Base-by-base conservation (phyloP, 2,113 vertebrate species). In the Platichthys flesus region DNA sequence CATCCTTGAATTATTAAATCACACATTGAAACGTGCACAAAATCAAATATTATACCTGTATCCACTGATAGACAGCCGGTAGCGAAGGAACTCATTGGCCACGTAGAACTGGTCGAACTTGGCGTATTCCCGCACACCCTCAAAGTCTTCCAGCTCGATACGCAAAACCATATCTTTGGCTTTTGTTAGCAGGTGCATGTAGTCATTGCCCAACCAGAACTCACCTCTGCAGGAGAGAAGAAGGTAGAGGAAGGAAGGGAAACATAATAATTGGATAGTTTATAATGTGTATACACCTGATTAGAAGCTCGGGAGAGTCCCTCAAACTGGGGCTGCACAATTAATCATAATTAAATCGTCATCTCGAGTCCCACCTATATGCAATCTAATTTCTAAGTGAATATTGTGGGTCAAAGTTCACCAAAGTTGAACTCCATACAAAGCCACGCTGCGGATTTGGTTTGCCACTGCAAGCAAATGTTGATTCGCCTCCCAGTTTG, bases 191-290 rank as follows among this genome's bases (percentile, higher is more conserved):
- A 97, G 93, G 81, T 98, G 97, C 65, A 99, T 96, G 81, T 95
- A 95, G 85, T 99, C 97, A 2, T 99, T 99, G 40, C 98, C 98
- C 57, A 99, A 89, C 98, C 98, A 99, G 91, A 97, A 98, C 78
- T 98, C 97, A 5, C 93, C 92, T 71, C 90, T 92, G 63, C 73
- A 83, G 23, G 10, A 71, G 42, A 75, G 40, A 20, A 51, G 35
- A 63, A 35, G 16, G 49, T 1, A 23, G 10, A 35, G 10, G 15
- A 4, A 59, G 2, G 8, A 15, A 35, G 26, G 3, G 35, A 67
- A 64, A 5, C 51, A 79, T 71, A 60, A 65, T 9, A 18, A 31
- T 7, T 54, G 24, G 24, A 65, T 59, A 4, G 12, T 20, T 71
- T 67, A 62, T 52, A 61, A 83, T 62, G 9, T 57, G 28, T n/a